These are phyloP conservation scores for Ryuthela nishihirai DNA, from an alignment of 2,888 invertebrate genomes.

Conservation along the genomic window DNA sequence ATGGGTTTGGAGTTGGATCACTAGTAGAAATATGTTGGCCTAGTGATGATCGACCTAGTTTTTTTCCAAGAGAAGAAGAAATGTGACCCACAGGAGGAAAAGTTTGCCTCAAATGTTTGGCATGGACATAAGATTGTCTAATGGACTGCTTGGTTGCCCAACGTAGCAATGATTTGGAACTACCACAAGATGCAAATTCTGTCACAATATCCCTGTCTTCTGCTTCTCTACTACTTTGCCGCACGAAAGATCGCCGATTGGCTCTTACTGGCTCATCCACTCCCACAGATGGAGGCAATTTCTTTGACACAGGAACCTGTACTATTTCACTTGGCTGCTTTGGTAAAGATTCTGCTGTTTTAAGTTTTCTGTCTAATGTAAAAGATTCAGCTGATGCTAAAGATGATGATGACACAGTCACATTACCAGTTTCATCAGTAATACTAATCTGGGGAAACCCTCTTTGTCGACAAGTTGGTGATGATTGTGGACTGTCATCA, in stretches of 20 bases:
- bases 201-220: slow-evolving; percentile 30
- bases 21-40: slow-evolving; percentile 22
- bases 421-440: slow-evolving; percentile 77
- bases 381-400: background rate
- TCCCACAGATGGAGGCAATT: slow-evolving; percentile 11
- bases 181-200: slow-evolving; percentile 22
- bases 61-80: slow-evolving; percentile 20
- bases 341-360: background rate
- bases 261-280: slow-evolving; percentile 21
- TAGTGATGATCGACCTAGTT: slow-evolving; percentile 8
- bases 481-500: slow-evolving; percentile 25
- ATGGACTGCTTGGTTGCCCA: slow-evolving; percentile 35
- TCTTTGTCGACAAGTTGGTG: slow-evolving; percentile 40
- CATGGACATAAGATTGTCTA: slow-evolving; percentile 40
- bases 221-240: slow-evolving; percentile 25
- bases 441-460: slow-evolving; percentile 77
- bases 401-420: slow-evolving; percentile 42
- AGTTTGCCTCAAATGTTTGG: slow-evolving; percentile 38
- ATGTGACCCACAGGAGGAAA: slow-evolving; percentile 37
- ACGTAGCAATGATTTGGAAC: slow-evolving; percentile 22
- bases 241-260: slow-evolving; percentile 12
- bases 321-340: slow-evolving; percentile 19
- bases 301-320: slow-evolving; percentile 15
- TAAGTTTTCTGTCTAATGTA: no score
- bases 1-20: slow-evolving; percentile 30